phyloP scores from a whole-genome alignment of 2,797 vertebrate genomes.

The Poeciliopsis turneri region DNA sequence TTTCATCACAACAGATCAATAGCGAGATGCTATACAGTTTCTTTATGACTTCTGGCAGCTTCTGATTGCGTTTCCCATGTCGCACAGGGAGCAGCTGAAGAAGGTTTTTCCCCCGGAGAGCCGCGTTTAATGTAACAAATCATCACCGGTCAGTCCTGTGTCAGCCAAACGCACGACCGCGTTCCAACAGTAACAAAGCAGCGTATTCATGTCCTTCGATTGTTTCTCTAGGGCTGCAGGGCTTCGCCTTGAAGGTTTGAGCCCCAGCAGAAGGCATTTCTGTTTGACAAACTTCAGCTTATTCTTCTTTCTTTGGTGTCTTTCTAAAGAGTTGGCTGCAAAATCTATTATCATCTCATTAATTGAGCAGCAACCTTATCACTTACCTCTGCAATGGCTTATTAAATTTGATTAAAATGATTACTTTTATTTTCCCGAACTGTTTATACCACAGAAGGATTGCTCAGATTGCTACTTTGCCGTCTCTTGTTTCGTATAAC shows the following conservation, averaged over 20 bases:
- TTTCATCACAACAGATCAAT: slow-evolving; percentile 61
- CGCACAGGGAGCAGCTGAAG: slow-evolving; percentile 47
- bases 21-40: slow-evolving; percentile 33
- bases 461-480: slow-evolving; percentile 33
- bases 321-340: slow-evolving; percentile 41
- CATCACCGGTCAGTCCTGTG: slow-evolving; percentile 61
- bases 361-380: slow-evolving; percentile 26
- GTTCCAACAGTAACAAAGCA: slow-evolving; percentile 73
- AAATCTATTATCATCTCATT: slow-evolving; percentile 20
- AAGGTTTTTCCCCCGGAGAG: slow-evolving; percentile 50
- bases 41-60: slow-evolving; percentile 54
- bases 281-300: slow-evolving; percentile 11
- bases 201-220: slow-evolving; percentile 59
- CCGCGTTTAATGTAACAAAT: slow-evolving; percentile 55
- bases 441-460: slow-evolving; percentile 41
- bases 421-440: slow-evolving; percentile 23
- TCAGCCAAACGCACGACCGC: slow-evolving; percentile 47
- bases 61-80: slow-evolving; percentile 73
- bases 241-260: slow-evolving; percentile 20
- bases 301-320: slow-evolving; percentile 21
- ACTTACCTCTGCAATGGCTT: slow-evolving; percentile 40
- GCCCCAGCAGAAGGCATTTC: slow-evolving; percentile 1
- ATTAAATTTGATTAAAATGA: slow-evolving; percentile 62
- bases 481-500: slow-evolving; percentile 11
- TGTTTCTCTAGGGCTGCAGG: slow-evolving; percentile 57